phyloP scores from a whole-genome alignment of 2,113 vertebrate species.

The Lophura nycthemera region DNA sequence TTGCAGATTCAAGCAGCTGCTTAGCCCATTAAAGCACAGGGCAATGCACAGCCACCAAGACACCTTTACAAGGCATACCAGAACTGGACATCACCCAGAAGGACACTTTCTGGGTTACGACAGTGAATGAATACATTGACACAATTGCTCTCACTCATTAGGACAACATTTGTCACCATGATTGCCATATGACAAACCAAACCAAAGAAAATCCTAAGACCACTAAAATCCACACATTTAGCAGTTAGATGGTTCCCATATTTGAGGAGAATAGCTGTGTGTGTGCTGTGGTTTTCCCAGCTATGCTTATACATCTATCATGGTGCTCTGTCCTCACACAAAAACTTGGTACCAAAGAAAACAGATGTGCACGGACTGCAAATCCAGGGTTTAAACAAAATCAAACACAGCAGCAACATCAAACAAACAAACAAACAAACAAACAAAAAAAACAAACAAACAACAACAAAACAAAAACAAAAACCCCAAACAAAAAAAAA shows the following conservation, averaged over 20 bases:
- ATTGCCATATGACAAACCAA: neutral
- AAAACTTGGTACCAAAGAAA: neutral
- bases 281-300: neutral
- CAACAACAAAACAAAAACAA: neutral
- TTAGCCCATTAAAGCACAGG: neutral
- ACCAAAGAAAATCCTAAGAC: neutral
- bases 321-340: neutral
- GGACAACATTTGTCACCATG: neutral
- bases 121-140: neutral
- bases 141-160: neutral
- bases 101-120: neutral
- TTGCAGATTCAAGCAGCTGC: neutral
- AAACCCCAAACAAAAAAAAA: neutral
- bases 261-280: neutral
- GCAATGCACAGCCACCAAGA: neutral
- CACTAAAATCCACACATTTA: neutral
- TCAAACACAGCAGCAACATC: no score
- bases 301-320: rapidly evolving
- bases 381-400: neutral
- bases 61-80: neutral
- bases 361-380: neutral
- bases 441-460: no score
- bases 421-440: neutral
- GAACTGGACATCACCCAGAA: neutral
- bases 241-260: neutral